Evolutionary conservation across 2,888 invertebrate genomes (phyloP), one percentile per base, ranked within the genome.

Genomic region (Acleris literana): DNA sequence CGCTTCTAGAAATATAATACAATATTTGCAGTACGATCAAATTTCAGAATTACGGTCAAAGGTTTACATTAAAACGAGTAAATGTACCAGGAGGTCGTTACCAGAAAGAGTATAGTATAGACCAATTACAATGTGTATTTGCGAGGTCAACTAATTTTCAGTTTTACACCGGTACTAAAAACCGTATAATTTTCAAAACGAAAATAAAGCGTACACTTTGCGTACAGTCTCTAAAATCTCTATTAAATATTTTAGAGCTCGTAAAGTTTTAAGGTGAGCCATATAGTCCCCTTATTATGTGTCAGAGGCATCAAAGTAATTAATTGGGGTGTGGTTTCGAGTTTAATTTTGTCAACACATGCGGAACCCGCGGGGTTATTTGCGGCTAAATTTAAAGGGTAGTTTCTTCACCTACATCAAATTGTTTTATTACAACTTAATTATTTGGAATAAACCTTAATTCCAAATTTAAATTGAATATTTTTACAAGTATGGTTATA

Each of bases 251-350:
- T 49, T 59, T 59, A 59, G 58, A 20, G 49, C 39, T 49, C 33
- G 33, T 59, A 20, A 59, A 59, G 49, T 59, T 59, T 49, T 59
- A 59, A 57, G 44, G 57, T 44, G 57, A 57, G 46, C n/a, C 43
- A 33, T 52, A 61, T 25, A 61, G 51, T 61, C 52, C 60, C 52
- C 25, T 61, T 61, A 61, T 61, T n/a, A 61, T 29, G 60, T 51
- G 52, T 25, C 52, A 22, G 52, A 29, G 39, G 60, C 52, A 61
- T 44, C 39, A 52, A 52, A 61, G 51, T 61, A 61, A 61, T 61
- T 61, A 59, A 59, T 59, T 39, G 49, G 52, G 51, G 60, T 22
- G 22, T 43, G 60, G 29, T 52, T 52, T 13, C 11, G n/a, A 44
- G 52, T 61, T 52, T 61, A 60, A 51, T 60, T 60, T 60, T 52